Percentiles rank a stretch among this genome's conserved stretches.
These are phyloP conservation scores for Lithosia quadra DNA, from an alignment of 2,888 invertebrate species.

Conservation along the genomic window DNA sequence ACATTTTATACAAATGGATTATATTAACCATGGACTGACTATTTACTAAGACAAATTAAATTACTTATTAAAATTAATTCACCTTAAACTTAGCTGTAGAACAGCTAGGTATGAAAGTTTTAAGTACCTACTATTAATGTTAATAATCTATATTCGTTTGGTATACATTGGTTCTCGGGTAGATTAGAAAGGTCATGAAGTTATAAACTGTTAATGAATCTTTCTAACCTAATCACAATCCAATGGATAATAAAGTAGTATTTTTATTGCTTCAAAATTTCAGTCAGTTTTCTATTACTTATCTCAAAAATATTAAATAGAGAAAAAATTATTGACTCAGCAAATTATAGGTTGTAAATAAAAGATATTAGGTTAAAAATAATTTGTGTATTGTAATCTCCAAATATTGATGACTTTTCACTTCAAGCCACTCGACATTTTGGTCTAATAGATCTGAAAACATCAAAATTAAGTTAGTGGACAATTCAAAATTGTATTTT, in stretches of 20 bases:
- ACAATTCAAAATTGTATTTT: background rate
- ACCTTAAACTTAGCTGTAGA: no score
- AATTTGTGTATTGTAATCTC: constrained; percentile 25
- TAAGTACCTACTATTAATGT: no score
- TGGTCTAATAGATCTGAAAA: constrained; percentile 38
- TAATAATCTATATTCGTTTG: no score
- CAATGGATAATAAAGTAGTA: background rate
- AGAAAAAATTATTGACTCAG: background rate
- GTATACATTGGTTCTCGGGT: no score
- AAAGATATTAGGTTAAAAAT: constrained; percentile 23
- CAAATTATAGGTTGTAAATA: background rate
- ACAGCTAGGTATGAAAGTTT: no score
- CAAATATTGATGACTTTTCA: constrained; percentile 26
- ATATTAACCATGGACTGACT: no score
- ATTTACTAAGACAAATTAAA: no score
- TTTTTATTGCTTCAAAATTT: background rate
- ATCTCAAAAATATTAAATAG: background rate
- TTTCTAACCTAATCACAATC: no score
- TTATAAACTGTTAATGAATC: no score
- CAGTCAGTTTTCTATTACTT: background rate
- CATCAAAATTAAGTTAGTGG: constrained; percentile 21
- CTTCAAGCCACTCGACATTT: constrained; percentile 25
- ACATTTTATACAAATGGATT: no score
- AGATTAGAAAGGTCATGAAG: no score
- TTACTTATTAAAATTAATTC: no score